Evolutionary conservation across 2,113 vertebrate genomes (phyloP), one percentile per base, ranked within the genome.

Genomic region (Accipiter virgatus): DNA sequence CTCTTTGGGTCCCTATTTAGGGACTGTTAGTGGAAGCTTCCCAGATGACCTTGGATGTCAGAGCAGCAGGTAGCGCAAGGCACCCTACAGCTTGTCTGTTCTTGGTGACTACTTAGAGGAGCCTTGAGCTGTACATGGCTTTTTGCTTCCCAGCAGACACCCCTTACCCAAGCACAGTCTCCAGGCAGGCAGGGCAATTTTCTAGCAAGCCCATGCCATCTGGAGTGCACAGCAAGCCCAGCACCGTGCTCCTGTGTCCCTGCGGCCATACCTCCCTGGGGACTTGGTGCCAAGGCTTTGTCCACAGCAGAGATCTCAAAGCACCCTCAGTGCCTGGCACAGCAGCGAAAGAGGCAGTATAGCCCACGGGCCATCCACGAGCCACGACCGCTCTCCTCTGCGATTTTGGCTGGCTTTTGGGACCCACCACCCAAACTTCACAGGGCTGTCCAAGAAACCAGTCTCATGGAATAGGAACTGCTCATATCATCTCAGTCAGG

Each of bases 281-380:
- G 6, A 27, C 50, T 68, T 58, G 6, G 29, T 52, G 16, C 50
- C 31, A 18, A 78, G 53, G 12, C n/a, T 88, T 17, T 72, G 32
- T 66, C 11, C 50, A 19, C 36, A 81, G 29, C 10, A 1, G 38
- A 85, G 78, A 53, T 56, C 36, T 20, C 70, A 75, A 63, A 82
- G 43, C 22, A 55, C 36, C 22, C 18, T 78, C 59, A 36, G 50
- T 58, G 38, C 13, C 58, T n/a, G 29, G 26, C 31, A 68, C 14
- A 78, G 67, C 45, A 68, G 34, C 0, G 1, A 32, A 66, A 70
- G 23, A 7, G 15, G 27, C 26, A 16, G 10, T 0, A 0, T 13
- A 75, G 45, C 34, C 40, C 58, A 31, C 0, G 1, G 47, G 26
- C 26, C 3, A 26, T 34, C 58, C 27, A 29, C 6, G 32, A 73